Base-by-base conservation (phyloP, 2,113 vertebrate species). In the Morone saxatilis region DNA sequence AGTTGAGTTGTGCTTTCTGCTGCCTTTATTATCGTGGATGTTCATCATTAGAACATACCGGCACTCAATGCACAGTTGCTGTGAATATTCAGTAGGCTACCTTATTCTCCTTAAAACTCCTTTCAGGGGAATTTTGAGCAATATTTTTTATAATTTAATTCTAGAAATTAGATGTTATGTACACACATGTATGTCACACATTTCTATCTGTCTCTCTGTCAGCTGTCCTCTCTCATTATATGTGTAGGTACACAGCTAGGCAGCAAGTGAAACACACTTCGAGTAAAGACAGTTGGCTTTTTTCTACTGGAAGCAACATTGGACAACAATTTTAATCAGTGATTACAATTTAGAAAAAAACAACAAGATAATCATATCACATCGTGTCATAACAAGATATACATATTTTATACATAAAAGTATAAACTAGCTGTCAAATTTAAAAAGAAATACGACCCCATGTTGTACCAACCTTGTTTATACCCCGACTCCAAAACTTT, bases 1-100 rank as follows among this genome's bases (percentile, higher is more conserved):
- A 76, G 68, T 89, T 87, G 70, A 88, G 88, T 89, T 92, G 68
- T 75, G 59, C 74, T 85, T 31, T 86, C 80, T 88, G 78, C 80
- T 57, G 48, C 86, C 20, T 87, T 91, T 84, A 74, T 85, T 80
- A 77, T 71, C 3, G 40, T 6, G n/a, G 41, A 80, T 83, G 81
- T 87, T 89, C 81, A 72, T 90, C 82, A 88, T 92, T 85, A 90
- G 73, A 65, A 57, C 76, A 80, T 10, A 78, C 53, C 14, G 13
- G 22, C 59, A 60, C 65, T 59, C 31, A 11, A 25, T 53, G 56
- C 60, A 69, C 25, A 57, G 40, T 61, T 48, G 25, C 45, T 38
- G 60, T 53, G 74, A 84, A 83, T 85, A 76, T 81, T 70, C 76
- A 71, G 40, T 85, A 47, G 45, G 11, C 11, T 59, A 62, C 38